A percentile compares a stretch with the other conserved stretches of the same genome.
Evolutionary conservation across 2,797 vertebrate genomes (phyloP).

Genomic region (Ctenochaetus hawaiiensis): DNA sequence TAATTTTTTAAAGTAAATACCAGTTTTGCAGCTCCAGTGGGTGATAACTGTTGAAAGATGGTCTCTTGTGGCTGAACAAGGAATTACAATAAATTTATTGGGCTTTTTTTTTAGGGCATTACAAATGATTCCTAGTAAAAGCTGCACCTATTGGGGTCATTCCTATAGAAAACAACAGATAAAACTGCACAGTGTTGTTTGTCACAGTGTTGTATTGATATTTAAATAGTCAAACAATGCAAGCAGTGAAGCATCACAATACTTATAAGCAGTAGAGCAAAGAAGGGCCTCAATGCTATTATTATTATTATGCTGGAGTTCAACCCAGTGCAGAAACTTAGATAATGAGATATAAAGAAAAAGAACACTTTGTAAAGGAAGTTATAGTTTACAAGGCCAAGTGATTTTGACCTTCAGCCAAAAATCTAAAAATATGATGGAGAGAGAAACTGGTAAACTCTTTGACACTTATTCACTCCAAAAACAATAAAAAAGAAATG

Average conservation of each 20-base stretch:
- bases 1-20: slow-evolving; percentile 6
- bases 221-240: slow-evolving; percentile 11
- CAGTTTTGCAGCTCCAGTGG: slow-evolving; percentile 12
- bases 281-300: not conserved
- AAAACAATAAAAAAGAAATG: slow-evolving; percentile 38
- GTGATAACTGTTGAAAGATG: slow-evolving; percentile 4
- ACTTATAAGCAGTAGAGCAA: not conserved
- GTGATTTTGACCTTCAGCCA: slow-evolving; percentile 50
- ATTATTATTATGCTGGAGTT: slow-evolving; percentile 3
- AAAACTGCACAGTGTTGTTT: not conserved
- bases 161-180: slow-evolving; percentile 9
- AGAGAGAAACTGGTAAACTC: slow-evolving; percentile 35
- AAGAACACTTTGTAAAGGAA: slow-evolving; percentile 59
- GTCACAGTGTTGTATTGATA: not conserved
- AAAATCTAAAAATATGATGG: slow-evolving; percentile 57
- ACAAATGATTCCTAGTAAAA: slow-evolving; percentile 1
- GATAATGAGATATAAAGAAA: slow-evolving; percentile 55
- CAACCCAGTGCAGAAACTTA: slow-evolving; percentile 16
- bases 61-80: slow-evolving; percentile 33
- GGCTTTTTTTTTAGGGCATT: slow-evolving; percentile 1
- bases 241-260: not conserved
- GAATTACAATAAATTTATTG: slow-evolving; percentile 9
- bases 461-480: slow-evolving; percentile 27
- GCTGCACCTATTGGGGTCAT: not conserved
- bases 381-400: slow-evolving; percentile 41